Percentiles rank a stretch among this genome's conserved stretches.
phyloP scores from a whole-genome alignment of 1,140 invertebrate species.

The Leptopilina clavipes region DNA sequence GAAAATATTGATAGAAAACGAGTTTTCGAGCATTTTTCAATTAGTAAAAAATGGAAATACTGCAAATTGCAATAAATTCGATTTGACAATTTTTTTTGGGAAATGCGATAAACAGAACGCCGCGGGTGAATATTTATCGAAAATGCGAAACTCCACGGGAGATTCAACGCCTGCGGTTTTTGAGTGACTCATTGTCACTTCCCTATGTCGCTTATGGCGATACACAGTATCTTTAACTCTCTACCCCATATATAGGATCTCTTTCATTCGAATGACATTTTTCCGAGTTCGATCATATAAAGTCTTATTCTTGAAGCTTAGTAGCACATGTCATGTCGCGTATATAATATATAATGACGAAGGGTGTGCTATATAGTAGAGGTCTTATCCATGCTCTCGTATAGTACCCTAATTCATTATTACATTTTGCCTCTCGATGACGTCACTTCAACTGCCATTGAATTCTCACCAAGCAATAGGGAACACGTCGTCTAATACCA shows the following conservation, averaged over 20 bases:
- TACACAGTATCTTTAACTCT: not conserved
- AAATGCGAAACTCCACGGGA: conserved; percentile 41
- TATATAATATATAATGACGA: conserved; percentile 45
- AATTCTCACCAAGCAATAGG: conserved; percentile 46
- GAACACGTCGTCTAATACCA: conserved; percentile 55
- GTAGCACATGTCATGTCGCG: conserved; percentile 55
- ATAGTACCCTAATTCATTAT: conserved; percentile 66
- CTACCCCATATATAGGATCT: not conserved
- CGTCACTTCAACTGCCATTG: conserved; percentile 49
- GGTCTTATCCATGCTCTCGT: conserved; percentile 50
- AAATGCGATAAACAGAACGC: not conserved
- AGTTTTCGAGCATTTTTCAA: too few species aligned
- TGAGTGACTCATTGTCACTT: conserved; percentile 49
- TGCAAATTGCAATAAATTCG: not conserved
- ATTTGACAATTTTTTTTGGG: not conserved
- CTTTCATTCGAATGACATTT: conserved; percentile 38
- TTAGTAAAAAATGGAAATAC: not conserved
- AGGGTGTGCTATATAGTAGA: conserved; percentile 52
- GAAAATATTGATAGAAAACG: too few species aligned
- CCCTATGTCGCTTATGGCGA: conserved; percentile 39
- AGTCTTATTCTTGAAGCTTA: conserved; percentile 67
- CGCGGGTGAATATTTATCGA: conserved; percentile 19
- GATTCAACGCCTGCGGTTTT: conserved; percentile 45
- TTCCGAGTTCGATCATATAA: conserved; percentile 54
- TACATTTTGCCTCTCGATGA: conserved; percentile 54